A percentile compares a stretch with the other conserved stretches of the same genome.
These are phyloP conservation scores for Upupa epops DNA, from an alignment of 2,113 vertebrate genomes.

Conservation along the genomic window DNA sequence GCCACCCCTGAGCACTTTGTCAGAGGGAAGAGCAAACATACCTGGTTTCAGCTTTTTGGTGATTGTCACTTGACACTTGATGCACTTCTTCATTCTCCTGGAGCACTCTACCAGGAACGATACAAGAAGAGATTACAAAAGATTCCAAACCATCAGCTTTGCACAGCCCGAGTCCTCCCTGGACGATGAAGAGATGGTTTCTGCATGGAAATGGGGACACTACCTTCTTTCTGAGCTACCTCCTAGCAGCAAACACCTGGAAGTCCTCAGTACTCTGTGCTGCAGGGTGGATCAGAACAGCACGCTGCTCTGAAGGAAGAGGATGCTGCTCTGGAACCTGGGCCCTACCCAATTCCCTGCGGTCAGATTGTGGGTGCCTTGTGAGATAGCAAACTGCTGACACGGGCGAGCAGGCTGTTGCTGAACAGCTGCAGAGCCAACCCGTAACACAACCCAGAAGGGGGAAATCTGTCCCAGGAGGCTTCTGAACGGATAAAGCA, in stretches of 20 bases:
- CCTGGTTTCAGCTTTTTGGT: slow-evolving; percentile 95
- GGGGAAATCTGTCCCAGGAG: not conserved
- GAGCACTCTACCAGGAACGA: slow-evolving; percentile 83
- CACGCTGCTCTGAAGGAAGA: not conserved
- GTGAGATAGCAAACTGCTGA: not conserved
- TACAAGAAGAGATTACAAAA: not conserved
- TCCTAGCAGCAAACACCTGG: not conserved
- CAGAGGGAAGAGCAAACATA: slow-evolving; percentile 47
- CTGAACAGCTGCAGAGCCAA: not conserved
- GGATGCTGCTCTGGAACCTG: not conserved
- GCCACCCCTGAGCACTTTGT: not conserved
- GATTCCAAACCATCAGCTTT: not conserved
- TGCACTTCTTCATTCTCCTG: slow-evolving; percentile 98
- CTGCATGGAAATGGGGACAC: not conserved
- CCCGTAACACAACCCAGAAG: not conserved
- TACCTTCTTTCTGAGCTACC: not conserved
- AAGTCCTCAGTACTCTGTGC: not conserved
- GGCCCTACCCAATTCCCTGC: not conserved
- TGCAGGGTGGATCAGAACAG: not conserved
- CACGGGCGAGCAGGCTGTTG: not conserved
- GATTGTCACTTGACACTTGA: slow-evolving; percentile 96
- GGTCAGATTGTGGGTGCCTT: not conserved
- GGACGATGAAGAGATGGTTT: not conserved
- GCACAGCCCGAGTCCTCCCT: not conserved
- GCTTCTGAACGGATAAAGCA: not conserved